Conservation (phyloP, 2,888 invertebrate species). For the Laspeyria flexula region DNA sequence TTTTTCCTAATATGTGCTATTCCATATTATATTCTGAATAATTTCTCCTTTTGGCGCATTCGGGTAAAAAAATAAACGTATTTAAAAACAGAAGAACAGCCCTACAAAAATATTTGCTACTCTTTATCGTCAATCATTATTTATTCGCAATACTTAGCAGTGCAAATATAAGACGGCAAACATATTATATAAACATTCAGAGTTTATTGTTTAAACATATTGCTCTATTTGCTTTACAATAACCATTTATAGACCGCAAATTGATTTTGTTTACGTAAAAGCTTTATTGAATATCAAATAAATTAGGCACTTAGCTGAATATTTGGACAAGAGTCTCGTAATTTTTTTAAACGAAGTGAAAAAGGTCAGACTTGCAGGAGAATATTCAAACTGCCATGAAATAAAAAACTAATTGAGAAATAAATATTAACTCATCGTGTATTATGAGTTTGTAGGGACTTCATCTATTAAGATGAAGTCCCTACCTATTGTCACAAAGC, state of each 20-base stretch:
- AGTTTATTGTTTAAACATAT: slow-evolving; percentile 33
- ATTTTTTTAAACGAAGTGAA: neutral
- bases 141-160: slow-evolving; percentile 33
- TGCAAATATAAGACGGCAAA: slow-evolving; percentile 37
- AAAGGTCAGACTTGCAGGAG: no score
- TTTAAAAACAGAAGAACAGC: no score
- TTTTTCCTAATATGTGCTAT: no score
- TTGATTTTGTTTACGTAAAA: slow-evolving; percentile 32
- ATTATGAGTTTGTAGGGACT: no score
- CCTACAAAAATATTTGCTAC: neutral
- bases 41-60: no score
- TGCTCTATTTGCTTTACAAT: slow-evolving; percentile 34
- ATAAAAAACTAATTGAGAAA: no score
- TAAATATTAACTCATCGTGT: no score
- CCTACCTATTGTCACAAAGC: no score
- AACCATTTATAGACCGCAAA: slow-evolving; percentile 27
- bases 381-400: no score
- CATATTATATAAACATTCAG: slow-evolving; percentile 28
- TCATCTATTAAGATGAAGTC: no score
- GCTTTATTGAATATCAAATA: slow-evolving; percentile 1
- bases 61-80: no score
- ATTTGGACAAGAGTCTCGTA: neutral
- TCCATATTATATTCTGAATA: no score
- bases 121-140: slow-evolving; percentile 22
- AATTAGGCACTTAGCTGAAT: neutral